Percentiles rank a stretch among this genome's conserved stretches.
Evolutionary conservation across 2,888 invertebrate genomes (phyloP).

Genomic region (Hypselothyrea guttata): DNA sequence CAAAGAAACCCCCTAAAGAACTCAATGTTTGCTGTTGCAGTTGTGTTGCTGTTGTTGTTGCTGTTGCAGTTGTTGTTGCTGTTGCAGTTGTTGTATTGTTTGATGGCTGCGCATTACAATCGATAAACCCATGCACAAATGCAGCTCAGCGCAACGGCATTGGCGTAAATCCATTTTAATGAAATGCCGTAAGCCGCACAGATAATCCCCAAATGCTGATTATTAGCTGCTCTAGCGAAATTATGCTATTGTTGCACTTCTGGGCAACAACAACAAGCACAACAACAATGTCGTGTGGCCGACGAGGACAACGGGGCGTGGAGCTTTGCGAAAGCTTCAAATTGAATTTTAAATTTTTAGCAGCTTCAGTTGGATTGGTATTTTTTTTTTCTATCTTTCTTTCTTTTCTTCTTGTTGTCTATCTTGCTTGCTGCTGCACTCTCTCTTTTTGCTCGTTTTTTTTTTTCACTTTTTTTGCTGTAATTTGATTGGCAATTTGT

Average conservation of each 20-base stretch:
- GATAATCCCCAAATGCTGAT: conserved; percentile 61
- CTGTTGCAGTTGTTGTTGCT: conserved; percentile 16
- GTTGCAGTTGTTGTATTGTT: conserved; percentile 46
- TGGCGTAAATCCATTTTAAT: conserved; percentile 71
- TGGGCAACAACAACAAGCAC: conserved; percentile 14
- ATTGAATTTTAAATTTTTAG: conserved; percentile 45
- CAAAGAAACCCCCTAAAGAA: conserved; percentile 19
- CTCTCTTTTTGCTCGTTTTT: not conserved
- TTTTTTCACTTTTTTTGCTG: not conserved
- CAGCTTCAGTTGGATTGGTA: conserved; percentile 17
- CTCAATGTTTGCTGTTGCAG: conserved; percentile 55
- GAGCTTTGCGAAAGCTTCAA: conserved; percentile 50
- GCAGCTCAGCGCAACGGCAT: conserved; percentile 65
- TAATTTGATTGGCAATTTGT: not conserved
- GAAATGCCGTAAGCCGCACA: conserved; percentile 55
- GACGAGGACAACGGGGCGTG: conserved; percentile 38
- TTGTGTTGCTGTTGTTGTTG: conserved; percentile 38
- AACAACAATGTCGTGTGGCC: conserved; percentile 22
- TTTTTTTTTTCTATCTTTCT: not conserved
- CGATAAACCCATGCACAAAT: conserved; percentile 72
- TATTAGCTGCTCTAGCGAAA: conserved; percentile 35
- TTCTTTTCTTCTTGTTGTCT: conserved; percentile 2
- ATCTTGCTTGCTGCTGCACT: not conserved
- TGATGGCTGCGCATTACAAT: conserved; percentile 74
- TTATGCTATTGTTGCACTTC: conserved; percentile 29